Base-by-base conservation (phyloP, 2,888 invertebrate species). In the Perithous albicinctus region DNA sequence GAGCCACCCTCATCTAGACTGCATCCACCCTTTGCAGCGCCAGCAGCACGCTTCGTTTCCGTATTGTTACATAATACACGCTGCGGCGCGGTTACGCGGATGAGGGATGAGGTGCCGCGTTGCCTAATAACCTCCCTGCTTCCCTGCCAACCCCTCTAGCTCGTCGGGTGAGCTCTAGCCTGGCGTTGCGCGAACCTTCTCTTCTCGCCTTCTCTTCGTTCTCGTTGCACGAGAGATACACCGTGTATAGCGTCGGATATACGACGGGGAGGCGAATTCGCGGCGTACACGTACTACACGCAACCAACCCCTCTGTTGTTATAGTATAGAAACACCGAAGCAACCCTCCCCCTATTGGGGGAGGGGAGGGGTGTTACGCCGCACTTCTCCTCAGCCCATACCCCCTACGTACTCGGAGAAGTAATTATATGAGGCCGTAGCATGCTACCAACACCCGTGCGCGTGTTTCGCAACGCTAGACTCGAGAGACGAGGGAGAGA, bases 21-120 rank as follows among this genome's bases (percentile, higher is more conserved):
- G 79, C 85, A 84, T 84, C 80, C 80, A 82, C 80, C 84, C 84
- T 82, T 77, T 82, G 75, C 77, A 75, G 84, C 83, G 63, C 76
- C 85, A 86, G 76, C 87, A 87, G 85, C 88, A 86, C 87, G 89
- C 89, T 91, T 91, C 91, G 91, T 92, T 92, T 91, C 90, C 90
- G 90, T 91, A 92, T 90, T 91, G 92, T 92, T 92, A 92, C 92
- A 92, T 92, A 92, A 92, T 92, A 92, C 91, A 92, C 90, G 90
- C 88, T 91, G 91, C 90, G 88, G 90, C 90, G 91, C 88, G 90
- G 92, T 90, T 90, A 90, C 91, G 88, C 88, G 89, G 90, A 92
- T 92, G 92, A 92, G 89, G 90, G 90, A 92, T 91, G 92, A 91
- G 92, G 91, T 92, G 91, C 90, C 88, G 89, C 89, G 91, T 91